A percentile compares a stretch with the other conserved stretches of the same genome.
These are phyloP conservation scores for Erethizon dorsatum DNA, from an alignment of 2,797 vertebrate species.

Conservation along the genomic window DNA sequence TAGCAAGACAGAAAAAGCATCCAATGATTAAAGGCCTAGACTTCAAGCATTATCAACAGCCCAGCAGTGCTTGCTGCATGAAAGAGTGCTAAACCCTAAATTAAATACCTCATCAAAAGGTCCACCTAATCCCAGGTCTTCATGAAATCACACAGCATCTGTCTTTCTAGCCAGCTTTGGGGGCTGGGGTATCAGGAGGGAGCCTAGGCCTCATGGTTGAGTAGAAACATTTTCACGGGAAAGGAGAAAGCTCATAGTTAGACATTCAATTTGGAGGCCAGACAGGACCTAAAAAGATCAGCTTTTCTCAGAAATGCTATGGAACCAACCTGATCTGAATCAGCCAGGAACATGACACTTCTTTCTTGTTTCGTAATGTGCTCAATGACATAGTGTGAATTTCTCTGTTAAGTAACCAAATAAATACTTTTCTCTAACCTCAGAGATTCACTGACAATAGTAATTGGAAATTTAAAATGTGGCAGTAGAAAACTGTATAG, in stretches of 20 bases:
- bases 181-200: background rate
- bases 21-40: background rate
- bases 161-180: background rate
- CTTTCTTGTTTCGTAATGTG: background rate
- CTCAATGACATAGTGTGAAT: background rate
- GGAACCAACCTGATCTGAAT: background rate
- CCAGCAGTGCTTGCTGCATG: background rate
- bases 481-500: background rate
- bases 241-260: background rate
- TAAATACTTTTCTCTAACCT: background rate
- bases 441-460: constrained; percentile 25
- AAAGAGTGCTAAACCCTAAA: constrained; percentile 33
- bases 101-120: constrained; percentile 50
- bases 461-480: background rate
- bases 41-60: constrained; percentile 15
- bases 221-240: constrained; percentile 15
- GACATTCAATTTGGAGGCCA: background rate
- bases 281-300: background rate
- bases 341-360: background rate
- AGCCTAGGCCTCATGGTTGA: background rate
- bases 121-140: constrained; percentile 20
- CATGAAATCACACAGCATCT: constrained; percentile 36
- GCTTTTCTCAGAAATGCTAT: background rate
- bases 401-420: constrained; percentile 13
- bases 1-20: constrained; percentile 67